Evolutionary conservation across 1,140 invertebrate species (phyloP), one percentile per base, ranked within the genome.

Genomic region (Triops longicaudatus): DNA sequence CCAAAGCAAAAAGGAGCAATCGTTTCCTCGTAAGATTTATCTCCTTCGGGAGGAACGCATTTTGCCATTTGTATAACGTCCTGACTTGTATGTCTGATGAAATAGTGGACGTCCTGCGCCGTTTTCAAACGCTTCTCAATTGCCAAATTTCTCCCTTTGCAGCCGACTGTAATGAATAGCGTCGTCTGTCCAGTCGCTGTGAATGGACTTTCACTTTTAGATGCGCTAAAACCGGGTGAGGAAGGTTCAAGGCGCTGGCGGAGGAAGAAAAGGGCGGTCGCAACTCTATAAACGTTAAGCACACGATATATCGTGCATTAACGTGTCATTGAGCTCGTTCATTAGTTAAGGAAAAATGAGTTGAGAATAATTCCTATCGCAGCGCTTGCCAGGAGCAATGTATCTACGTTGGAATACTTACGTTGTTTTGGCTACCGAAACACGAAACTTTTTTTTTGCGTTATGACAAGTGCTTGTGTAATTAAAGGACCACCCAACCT

Each of bases 281-380:
- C 7, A 37, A 37, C 31, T 37, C 31, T 7, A 37, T 37, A 37
- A 37, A 37, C 2, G 31, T 37, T 37, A 2, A 37, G 31, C 31
- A 37, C 31, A 37, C 50, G 9, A 63, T 63, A 63, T 63, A 63
- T 63, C 22, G 50, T 22, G 22, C 50, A 22, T 22, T 63, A 63
- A 63, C 50, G 50, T 63, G 50, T 63, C 50, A 63, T 63, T 63
- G 50, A 63, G 50, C 50, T 63, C 50, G 50, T 63, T 63, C 50
- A 63, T 63, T 63, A 63, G 50, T 63, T 37, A 4, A 44, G 22
- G n/a, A n/a, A 14, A 63, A 63, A 63, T 1, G 50, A 63, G 50
- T 44, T 63, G 17, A 22, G 50, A 14, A 63, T 63, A 63, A 63
- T 63, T 63, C 22, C 50, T 63, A 14, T 63, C 50, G 50, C 50